Evolutionary conservation across 2,113 vertebrate genomes (phyloP).

Genomic region (Axis porcinus): DNA sequence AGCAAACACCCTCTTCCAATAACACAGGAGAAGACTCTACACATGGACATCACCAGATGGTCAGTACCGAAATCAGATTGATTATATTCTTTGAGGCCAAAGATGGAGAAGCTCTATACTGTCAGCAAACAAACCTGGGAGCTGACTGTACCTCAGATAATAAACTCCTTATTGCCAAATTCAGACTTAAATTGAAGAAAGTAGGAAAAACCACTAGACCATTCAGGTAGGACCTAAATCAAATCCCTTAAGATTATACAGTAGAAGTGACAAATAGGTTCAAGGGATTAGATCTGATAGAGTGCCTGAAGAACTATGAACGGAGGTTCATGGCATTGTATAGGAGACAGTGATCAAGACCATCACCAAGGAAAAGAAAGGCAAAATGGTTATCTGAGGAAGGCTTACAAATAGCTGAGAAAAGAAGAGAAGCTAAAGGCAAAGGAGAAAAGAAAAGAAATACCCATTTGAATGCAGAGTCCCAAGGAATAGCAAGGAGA

Average conservation of each 20-base stretch:
- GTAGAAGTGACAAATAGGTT: background rate
- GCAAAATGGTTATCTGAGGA: background rate
- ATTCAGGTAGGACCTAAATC: background rate
- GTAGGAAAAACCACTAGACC: background rate
- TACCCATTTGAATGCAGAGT: no score
- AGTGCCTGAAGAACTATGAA: background rate
- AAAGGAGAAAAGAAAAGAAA: background rate
- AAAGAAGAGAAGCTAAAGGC: background rate
- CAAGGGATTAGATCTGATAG: background rate
- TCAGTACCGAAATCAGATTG: background rate
- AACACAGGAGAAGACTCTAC: background rate
- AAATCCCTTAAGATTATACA: background rate
- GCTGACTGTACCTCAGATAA: background rate
- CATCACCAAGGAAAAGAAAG: background rate
- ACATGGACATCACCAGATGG: background rate
- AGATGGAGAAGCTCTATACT: background rate
- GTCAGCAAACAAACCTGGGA: background rate
- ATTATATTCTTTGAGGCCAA: background rate
- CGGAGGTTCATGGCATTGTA: background rate
- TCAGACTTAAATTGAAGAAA: background rate
- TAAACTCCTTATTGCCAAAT: background rate
- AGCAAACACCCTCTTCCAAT: background rate
- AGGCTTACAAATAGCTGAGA: background rate
- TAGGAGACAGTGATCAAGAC: background rate
- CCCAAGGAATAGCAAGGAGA: background rate